Conservation (phyloP, 92 coral and sea anemone species). For the Heteractis magnifica region DNA sequence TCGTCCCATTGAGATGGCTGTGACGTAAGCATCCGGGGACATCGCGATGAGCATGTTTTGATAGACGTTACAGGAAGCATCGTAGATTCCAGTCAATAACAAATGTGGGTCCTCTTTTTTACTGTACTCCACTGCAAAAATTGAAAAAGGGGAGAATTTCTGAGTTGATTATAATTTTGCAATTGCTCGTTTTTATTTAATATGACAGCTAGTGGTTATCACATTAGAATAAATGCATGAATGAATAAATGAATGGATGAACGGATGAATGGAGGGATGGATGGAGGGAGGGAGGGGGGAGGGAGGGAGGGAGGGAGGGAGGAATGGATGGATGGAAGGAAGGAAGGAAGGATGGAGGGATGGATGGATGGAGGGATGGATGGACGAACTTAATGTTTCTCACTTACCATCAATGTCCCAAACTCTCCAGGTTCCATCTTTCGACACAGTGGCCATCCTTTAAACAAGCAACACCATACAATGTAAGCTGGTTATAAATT, state of each 20-base stretch:
- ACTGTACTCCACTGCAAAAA: slow-evolving; percentile 78
- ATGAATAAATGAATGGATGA: too few relatives aligned
- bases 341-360: too few relatives aligned
- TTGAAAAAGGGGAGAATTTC: neutral
- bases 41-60: slow-evolving; percentile 91
- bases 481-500: neutral
- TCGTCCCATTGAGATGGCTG: slow-evolving; percentile 92
- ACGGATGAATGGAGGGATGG: too few relatives aligned
- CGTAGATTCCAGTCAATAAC: slow-evolving; percentile 89
- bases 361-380: neutral
- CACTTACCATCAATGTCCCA: slow-evolving; percentile 97
- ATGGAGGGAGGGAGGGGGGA: too few relatives aligned
- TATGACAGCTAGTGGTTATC: too few relatives aligned
- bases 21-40: slow-evolving; percentile 96
- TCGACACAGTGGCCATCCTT: slow-evolving; percentile 97
- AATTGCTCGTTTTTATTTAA: too few relatives aligned
- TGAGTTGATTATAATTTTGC: neutral
- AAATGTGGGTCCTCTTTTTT: slow-evolving; percentile 90
- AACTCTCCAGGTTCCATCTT: slow-evolving; percentile 98
- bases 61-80: slow-evolving; percentile 77
- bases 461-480: neutral
- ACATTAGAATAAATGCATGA: too few relatives aligned
- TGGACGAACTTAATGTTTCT: neutral
- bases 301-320: too few relatives aligned
- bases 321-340: too few relatives aligned